Conservation (phyloP, 1,140 invertebrate genomes). For the Mya arenaria region DNA sequence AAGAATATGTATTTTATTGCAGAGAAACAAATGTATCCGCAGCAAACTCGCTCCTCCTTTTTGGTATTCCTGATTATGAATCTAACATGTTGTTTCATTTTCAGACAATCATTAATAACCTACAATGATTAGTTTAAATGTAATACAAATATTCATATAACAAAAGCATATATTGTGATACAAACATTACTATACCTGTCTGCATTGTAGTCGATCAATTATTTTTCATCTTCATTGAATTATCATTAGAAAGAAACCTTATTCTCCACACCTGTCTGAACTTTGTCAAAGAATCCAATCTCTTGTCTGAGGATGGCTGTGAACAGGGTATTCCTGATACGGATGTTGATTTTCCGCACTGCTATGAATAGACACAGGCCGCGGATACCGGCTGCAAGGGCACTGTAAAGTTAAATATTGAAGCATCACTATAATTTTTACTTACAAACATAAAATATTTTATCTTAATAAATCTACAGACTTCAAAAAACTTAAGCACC, state of each 20-base stretch:
- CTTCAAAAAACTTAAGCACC: no score
- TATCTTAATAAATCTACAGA: no score
- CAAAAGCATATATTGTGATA: no score
- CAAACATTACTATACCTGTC: neutral
- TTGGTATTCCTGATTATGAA: no score
- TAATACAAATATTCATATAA: no score
- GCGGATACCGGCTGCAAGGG: slow-evolving; percentile 58
- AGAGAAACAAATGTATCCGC: no score
- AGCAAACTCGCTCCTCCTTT: no score
- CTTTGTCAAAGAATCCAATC: slow-evolving; percentile 71
- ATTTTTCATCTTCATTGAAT: neutral
- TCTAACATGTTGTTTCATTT: neutral
- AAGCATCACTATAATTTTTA: neutral
- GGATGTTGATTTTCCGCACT: slow-evolving; percentile 56
- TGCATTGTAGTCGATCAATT: neutral
- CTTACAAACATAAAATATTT: no score
- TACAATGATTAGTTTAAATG: neutral
- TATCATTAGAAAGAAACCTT: neutral
- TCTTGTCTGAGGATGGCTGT: slow-evolving; percentile 66
- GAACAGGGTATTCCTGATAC: slow-evolving; percentile 66
- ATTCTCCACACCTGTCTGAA: slow-evolving; percentile 65
- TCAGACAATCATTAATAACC: neutral
- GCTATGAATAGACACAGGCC: slow-evolving; percentile 52
- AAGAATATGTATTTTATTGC: no score
- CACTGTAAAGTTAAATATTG: slow-evolving; percentile 46